Evolutionary conservation across 2,113 vertebrate genomes (phyloP), one percentile per base, ranked within the genome.

Genomic region (Phasianus colchicus): DNA sequence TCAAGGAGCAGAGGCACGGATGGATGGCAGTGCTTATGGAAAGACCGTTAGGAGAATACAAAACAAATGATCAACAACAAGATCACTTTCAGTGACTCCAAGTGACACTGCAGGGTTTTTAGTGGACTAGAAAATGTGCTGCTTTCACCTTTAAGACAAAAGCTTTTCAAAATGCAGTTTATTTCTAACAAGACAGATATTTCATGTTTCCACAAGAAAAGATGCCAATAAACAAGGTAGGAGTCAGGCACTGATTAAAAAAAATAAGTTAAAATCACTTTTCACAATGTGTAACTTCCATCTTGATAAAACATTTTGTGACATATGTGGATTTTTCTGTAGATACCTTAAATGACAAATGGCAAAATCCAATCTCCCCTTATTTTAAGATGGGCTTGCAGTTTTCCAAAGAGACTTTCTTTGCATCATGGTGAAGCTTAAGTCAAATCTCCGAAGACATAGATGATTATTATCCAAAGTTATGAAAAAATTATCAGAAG

Each of bases 41-140:
- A 64, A 15, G 19, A 24, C 19, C 11, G 12, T 8, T 11, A 24
- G 32, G 20, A 40, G 16, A 20, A 15, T 11, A 13, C 1, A 29
- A 47, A 47, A 29, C 40, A 42, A 67, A 0, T 4, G 50, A 10
- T 29, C 61, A 40, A 17, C 15, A 22, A 13, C 10, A 38, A 3
- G 9, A 73, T 10, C 20, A 40, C 20, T 36, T 16, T 11, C 75
- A 66, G 57, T 64, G 75, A 10, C 25, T 61, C 74, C 8, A 14
- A 1, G 1, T 13, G 1, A 0, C 0, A 1, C 30, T 0, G 0
- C 32, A 30, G 18, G 38, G 24, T 58, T 78, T 40, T 27, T 29
- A 63, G 52, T 0, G 0, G 29, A 52, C 55, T 24, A 42, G n/a
- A 64, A 55, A 67, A 77, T 0, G 0, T 11, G 32, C 0, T 2